phyloP scores from a whole-genome alignment of 1,140 invertebrate species.

The Lysiphlebus fabarum region DNA sequence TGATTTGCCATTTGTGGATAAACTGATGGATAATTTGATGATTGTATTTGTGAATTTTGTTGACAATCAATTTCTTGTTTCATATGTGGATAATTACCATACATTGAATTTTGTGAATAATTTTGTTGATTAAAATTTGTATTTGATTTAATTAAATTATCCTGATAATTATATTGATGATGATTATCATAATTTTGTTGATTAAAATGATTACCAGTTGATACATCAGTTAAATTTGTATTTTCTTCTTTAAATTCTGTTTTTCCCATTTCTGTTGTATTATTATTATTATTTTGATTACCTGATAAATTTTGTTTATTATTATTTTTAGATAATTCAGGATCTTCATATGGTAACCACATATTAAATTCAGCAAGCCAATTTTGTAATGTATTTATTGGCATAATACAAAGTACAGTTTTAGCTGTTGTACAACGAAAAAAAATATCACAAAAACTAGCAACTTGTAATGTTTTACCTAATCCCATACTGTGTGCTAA shows the following conservation, averaged over 20 bases:
- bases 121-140: slow-evolving; percentile 30
- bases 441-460: slow-evolving; percentile 95
- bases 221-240: slow-evolving; percentile 37
- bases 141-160: slow-evolving; percentile 31
- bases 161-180: slow-evolving; percentile 33
- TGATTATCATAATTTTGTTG: slow-evolving; percentile 39
- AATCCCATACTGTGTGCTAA: slow-evolving; percentile 98
- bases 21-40: no score
- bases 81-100: slow-evolving; percentile 34
- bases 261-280: slow-evolving; percentile 37
- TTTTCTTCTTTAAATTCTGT: slow-evolving; percentile 40
- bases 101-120: slow-evolving; percentile 32
- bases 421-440: slow-evolving; percentile 84
- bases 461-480: slow-evolving; percentile 96
- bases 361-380: slow-evolving; percentile 97
- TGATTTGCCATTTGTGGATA: no score
- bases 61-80: slow-evolving; percentile 37
- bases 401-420: slow-evolving; percentile 93
- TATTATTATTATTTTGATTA: slow-evolving; percentile 32
- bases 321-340: slow-evolving; percentile 27
- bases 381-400: slow-evolving; percentile 98
- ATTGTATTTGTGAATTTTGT: no score
- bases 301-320: slow-evolving; percentile 29
- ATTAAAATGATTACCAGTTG: slow-evolving; percentile 26
- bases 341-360: slow-evolving; percentile 75